Base-by-base conservation (phyloP, 2,797 vertebrate genomes). In the Threskiornis aethiopicus region DNA sequence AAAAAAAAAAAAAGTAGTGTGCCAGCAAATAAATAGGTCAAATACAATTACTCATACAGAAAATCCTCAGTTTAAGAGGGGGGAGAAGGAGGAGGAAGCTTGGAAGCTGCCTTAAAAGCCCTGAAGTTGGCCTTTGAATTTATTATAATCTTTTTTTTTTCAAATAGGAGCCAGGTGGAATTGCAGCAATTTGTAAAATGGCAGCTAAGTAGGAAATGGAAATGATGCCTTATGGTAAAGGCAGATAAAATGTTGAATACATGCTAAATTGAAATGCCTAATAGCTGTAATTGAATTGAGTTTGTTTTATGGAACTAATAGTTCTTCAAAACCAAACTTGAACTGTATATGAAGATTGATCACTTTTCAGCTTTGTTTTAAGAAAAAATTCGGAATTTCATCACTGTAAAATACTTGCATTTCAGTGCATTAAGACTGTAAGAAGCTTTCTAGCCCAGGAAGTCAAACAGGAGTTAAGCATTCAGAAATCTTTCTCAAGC, bases 11-110 rank as follows among this genome's bases (percentile, higher is more conserved):
- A 66, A 44, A 37, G 5, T 44, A 77, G 58, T 9, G 35, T 96
- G 91, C 94, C 87, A 94, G 79, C 59, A 90, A 94, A 97, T 96
- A 97, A 97, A 95, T 94, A 95, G 93, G 96, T 96, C 96, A 96
- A 87, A 94, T 95, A 92, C 90, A 94, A 78, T 93, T 97, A 93
- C 93, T 94, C 66, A 70, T 91, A 96, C 90, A 94, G 95, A 96
- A 96, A 96, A 96, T 87, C 64, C 86, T 93, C 80, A 83, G 90
- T 94, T 92, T 87, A 87, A 83, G 67, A 83, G 75, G 4, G 1
- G n/a, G 55, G 20, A 77, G 73, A 84, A 93, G 51, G 66, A 92
- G 44, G 58, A 87, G 41, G 59, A 89, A 89, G 86, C 78, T 89
- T 90, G 73, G 47, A 95, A 96, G 46, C 90, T 67, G 81, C 69